Evolutionary conservation across 2,113 vertebrate genomes (phyloP), one percentile per base, ranked within the genome.

Genomic region (Atractosteus spatula): DNA sequence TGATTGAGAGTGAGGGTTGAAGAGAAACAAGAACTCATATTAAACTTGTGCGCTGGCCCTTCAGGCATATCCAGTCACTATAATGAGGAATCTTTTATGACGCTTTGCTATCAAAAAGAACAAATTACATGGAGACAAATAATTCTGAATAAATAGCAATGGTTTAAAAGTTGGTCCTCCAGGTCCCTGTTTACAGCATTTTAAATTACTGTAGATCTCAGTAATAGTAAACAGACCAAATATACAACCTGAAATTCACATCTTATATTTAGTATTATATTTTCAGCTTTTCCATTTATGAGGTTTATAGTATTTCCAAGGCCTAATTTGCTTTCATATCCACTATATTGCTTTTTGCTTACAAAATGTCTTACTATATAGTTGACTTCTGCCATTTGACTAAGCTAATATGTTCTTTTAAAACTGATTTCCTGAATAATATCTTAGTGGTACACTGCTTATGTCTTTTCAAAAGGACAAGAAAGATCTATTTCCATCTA

Each of bases 1-100:
- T 68, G 47, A 68, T 55, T 55, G 66, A 68, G 47, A 55, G 66
- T 55, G 17, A 55, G n/a, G 45, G 66, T 54, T 68, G 66, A 68
- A 29, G 66, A 68, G 66, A 54, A 6, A 55, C n/a, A 17, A 14
- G 45, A 29, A 68, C 54, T 68, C 29, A 68, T 68, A 68, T 68
- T 16, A 1, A 66, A 42, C 43, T 44, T n/a, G 42, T 44, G 64
- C 64, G 51, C 16, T 68, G 66, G 47, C 66, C 66, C 54, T 54
- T 68, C 44, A 41, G 66, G 3, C n/a, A 10, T 14, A 17, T 17
- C n/a, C 5, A n/a, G 16, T 8, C 12, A 7, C 64, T 8, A 14
- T 42, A 11, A 41, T 2, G 64, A 1, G 47, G 66, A 29, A 41
- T 8, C 44, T 47, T 17, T 51, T 54, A 68, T 68, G 47, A 55